These are phyloP conservation scores for Leucopsar rothschildi DNA, from an alignment of 2,113 vertebrate genomes.

Conservation along the genomic window DNA sequence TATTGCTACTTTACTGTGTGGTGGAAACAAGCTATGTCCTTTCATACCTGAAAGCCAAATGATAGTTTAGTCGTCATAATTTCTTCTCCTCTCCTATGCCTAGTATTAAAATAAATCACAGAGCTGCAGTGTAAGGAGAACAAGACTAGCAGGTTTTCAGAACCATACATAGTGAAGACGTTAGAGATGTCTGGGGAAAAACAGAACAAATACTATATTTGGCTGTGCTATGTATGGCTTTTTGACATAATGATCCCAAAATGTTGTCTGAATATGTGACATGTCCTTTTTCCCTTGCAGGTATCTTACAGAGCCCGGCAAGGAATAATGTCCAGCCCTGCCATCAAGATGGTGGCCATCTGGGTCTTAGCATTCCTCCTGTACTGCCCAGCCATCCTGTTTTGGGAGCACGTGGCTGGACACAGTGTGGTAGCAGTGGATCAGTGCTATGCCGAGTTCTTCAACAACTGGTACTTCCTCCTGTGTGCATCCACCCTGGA, in stretches of 20 bases:
- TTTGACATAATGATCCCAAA: neutral
- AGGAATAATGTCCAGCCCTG: conserved; percentile 66
- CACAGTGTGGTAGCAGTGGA: accelerated
- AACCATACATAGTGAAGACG: neutral
- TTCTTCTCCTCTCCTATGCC: neutral
- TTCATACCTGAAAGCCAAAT: neutral
- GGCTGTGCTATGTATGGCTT: neutral
- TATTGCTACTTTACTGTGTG: neutral
- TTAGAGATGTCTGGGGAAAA: neutral
- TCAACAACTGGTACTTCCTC: conserved; percentile 82
- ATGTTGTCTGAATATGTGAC: neutral
- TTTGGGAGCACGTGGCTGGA: neutral
- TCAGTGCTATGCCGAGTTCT: conserved; percentile 79
- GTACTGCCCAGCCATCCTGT: neutral
- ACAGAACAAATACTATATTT: neutral
- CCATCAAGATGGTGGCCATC: conserved; percentile 78
- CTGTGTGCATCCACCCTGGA: conserved; percentile 82
- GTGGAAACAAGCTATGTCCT: neutral
- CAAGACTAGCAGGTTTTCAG: neutral
- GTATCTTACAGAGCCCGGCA: conserved; percentile 82
- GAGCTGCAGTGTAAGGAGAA: neutral
- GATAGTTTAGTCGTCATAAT: neutral
- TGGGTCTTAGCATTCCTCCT: conserved; percentile 43
- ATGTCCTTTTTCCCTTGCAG: conserved; percentile 28
- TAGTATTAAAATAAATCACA: neutral